Evolutionary conservation across 2,113 vertebrate species (phyloP), one percentile per base, ranked within the genome.

Genomic region (Dinomys branickii): DNA sequence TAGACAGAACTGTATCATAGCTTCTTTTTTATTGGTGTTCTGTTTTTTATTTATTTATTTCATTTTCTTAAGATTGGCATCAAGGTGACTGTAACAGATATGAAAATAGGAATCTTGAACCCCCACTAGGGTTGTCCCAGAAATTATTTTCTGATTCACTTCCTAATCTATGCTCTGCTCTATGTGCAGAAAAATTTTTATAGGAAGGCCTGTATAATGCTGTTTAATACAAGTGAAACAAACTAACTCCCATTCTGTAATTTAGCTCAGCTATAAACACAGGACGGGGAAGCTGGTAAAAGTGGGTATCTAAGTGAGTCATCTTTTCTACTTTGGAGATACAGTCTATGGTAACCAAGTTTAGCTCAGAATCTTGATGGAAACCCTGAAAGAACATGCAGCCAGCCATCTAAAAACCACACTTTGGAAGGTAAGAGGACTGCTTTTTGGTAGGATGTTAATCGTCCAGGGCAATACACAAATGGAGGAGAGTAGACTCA

Each of bases 301-400:
- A 65, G 58, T 91, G 54, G 24, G 44, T 58, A 88, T 97, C 61
- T 94, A 73, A 61, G 73, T 50, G 56, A 94, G 58, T 88, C 47
- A 41, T 58, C 6, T 54, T 77, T 87, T 96, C 81, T 90, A 84
- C 61, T 84, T 92, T 86, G 78, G 75, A 94, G n/a, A 89, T 80
- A 13, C 14, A 35, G 9, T 92, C n/a, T 91, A 14, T 58, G 19
- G 50, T 54, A 73, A 73, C 61, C 71, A 20, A 71, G 54, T n/a
- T 90, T 84, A 87, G 67, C 67, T 61, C 56, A 56, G 50, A 58
- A 22, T 84, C 54, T 85, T 35, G 41, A n/a, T 59, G 67, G 52
- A 86, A 75, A 67, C 78, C 80, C 41, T 52, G 52, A 54, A 77
- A 61, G 61, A 84, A 61, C 28, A 58, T 35, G 11, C 9, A 88